phyloP scores from a whole-genome alignment of 2,797 vertebrate species.

The Oophaga sylvatica region DNA sequence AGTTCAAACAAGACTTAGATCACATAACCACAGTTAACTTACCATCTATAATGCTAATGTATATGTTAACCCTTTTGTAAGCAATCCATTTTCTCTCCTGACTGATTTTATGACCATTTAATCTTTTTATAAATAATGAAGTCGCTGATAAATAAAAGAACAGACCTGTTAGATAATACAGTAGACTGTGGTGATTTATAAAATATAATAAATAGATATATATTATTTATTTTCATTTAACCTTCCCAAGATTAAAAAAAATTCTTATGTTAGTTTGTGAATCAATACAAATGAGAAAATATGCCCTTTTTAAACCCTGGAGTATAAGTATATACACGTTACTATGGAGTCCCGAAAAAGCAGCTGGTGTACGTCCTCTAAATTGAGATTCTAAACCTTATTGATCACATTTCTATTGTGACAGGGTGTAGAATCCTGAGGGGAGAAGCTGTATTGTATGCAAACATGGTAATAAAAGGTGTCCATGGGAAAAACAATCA shows the following conservation, averaged over 20 bases:
- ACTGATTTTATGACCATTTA: slow-evolving; percentile 43
- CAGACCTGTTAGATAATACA: slow-evolving; percentile 20
- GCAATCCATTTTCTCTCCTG: slow-evolving; percentile 10
- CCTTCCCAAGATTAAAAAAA: slow-evolving; percentile 8
- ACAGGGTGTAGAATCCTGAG: too few relatives aligned
- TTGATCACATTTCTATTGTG: too few relatives aligned
- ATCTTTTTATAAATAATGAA: slow-evolving; percentile 31
- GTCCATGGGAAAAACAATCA: too few relatives aligned
- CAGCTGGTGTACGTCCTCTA: background rate
- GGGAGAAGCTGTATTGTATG: too few relatives aligned
- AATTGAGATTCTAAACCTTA: too few relatives aligned
- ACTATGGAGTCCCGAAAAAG: background rate
- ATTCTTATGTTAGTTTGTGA: background rate
- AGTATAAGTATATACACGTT: background rate
- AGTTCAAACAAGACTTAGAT: background rate
- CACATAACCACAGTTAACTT: background rate
- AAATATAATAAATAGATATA: slow-evolving; percentile 1
- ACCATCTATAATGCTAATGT: slow-evolving; percentile 22
- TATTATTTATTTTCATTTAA: slow-evolving; percentile 35
- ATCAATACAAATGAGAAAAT: background rate
- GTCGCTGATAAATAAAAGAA: slow-evolving; percentile 24
- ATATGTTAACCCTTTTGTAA: slow-evolving; percentile 22
- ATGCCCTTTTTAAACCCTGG: background rate
- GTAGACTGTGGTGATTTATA: slow-evolving; percentile 3
- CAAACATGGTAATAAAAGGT: too few relatives aligned